Base-by-base conservation (phyloP, 2,797 vertebrate genomes). In the Echeneis naucrates region DNA sequence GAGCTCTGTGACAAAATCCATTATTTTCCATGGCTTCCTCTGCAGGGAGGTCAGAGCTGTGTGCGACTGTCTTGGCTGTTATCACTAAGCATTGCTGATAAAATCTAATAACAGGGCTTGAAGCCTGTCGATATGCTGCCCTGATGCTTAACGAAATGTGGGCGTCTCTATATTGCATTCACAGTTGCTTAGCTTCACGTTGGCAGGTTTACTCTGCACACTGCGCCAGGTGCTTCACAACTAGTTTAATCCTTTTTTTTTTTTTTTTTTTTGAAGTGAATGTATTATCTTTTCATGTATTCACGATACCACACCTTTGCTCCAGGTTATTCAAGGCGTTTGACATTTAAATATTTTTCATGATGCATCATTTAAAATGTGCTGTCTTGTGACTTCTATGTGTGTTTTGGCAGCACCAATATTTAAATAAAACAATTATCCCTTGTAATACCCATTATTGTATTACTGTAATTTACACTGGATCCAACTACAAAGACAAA, bases 11-110 rank as follows among this genome's bases (percentile, higher is more conserved):
- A 27, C 32, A 35, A 61, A 70, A 71, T 64, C 54, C 37, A 60
- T 85, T 80, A 56, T 62, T 70, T 55, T n/a, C 26, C 30, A 30
- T 45, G 35, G 35, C 24, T 52, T 38, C 27, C 45, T 38, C 59
- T 23, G 40, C n/a, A 1, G 51, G 61, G 66, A 85, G 82, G 60
- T 86, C 74, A 83, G 24, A 84, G 68, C 72, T 47, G 69, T 72
- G 62, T 75, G 54, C 11, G n/a, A 55, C 78, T 11, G 50, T 50
- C 68, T 1, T 40, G 40, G 42, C 88, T 75, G 67, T 73, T 82
- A 72, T 68, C 72, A 66, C 64, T 80, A 76, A 72, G 57, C 55
- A 14, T 61, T 44, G 56, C 75, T 21, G 1, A 35, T 69, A 8
- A 9, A 64, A 60, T 19, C 47, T 54, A 16, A 52, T 52, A 30